Evolutionary conservation across 2,113 vertebrate genomes (phyloP).

Genomic region (Cnemophilus loriae): DNA sequence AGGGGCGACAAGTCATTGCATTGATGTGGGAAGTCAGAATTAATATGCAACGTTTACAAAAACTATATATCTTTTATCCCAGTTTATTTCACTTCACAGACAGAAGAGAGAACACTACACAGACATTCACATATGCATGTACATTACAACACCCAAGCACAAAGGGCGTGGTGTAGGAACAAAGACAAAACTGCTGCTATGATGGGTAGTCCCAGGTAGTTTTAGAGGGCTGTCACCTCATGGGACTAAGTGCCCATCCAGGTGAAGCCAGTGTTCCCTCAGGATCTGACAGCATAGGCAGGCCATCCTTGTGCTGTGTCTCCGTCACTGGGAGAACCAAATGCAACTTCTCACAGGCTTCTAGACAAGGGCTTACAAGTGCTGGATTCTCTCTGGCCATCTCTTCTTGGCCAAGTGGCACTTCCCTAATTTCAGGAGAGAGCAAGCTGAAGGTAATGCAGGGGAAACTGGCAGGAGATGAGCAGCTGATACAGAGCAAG

Average conservation of each 20-base stretch:
- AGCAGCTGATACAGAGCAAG: neutral
- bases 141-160: neutral
- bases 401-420: neutral
- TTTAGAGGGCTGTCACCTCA: neutral
- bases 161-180: neutral
- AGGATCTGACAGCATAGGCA: neutral
- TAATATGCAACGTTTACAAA: neutral
- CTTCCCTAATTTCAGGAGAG: neutral
- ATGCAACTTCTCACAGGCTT: neutral
- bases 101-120: neutral
- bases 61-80: accelerated
- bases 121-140: neutral
- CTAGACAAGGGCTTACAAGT: neutral
- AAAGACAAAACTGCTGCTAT: neutral
- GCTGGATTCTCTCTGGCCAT: neutral
- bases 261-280: neutral
- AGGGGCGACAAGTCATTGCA: neutral
- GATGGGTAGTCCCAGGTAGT: neutral
- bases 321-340: neutral
- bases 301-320: neutral
- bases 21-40: neutral
- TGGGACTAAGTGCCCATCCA: neutral
- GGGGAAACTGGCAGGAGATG: neutral
- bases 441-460: neutral
- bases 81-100: neutral